phyloP scores from a whole-genome alignment of 2,113 vertebrate species.

The Pelvicachromis taeniatus region DNA sequence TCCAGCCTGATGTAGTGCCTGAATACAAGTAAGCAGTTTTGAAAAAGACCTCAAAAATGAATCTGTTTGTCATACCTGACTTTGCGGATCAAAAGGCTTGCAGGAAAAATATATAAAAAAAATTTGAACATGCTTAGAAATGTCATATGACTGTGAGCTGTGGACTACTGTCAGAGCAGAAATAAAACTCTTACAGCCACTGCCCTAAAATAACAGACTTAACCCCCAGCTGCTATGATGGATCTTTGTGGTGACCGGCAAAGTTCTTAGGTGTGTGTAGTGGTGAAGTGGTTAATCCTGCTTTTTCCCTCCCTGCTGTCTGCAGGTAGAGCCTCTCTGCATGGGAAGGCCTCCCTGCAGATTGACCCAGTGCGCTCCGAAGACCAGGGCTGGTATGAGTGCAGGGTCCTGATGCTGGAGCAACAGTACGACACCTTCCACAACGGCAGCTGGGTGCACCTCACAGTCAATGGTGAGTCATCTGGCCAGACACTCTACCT shows the following conservation, averaged over 20 bases:
- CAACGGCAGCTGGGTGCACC: slow-evolving; percentile 99
- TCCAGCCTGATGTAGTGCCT: not conserved
- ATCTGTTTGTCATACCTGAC: not conserved
- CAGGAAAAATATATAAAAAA: not conserved
- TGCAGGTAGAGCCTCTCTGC: slow-evolving; percentile 90
- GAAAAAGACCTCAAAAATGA: not conserved
- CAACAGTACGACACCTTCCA: slow-evolving; percentile 98
- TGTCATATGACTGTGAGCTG: not conserved
- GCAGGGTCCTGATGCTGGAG: slow-evolving; percentile 96
- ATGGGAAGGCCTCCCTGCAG: slow-evolving; percentile 94
- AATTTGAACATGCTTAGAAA: not conserved
- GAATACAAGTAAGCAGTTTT: not conserved
- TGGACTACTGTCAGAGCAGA: not conserved
- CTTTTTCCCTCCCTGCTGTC: not conserved
- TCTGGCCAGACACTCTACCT: not conserved
- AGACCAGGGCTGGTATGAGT: slow-evolving; percentile 99
- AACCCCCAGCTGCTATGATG: not conserved
- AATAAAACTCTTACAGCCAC: not conserved
- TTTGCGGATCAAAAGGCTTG: not conserved
- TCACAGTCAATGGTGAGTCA: slow-evolving; percentile 93
- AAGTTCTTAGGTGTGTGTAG: not conserved
- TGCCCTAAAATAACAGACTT: not conserved
- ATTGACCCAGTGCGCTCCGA: slow-evolving; percentile 93
- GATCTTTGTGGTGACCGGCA: not conserved
- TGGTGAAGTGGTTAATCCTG: not conserved